Evolutionary conservation across 1,140 invertebrate species (phyloP).

Genomic region (Platorchestia sp.): DNA sequence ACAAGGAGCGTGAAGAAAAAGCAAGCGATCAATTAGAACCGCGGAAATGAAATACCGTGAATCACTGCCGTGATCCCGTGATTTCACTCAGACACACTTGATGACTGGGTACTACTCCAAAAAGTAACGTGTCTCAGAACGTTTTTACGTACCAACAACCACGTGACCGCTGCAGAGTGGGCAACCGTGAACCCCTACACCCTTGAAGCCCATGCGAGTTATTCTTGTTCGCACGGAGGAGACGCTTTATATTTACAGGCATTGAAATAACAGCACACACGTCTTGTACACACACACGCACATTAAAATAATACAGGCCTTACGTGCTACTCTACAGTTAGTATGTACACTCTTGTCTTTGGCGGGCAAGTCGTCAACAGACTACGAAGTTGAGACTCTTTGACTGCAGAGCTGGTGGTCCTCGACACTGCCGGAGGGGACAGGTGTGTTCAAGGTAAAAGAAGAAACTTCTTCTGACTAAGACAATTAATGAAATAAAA

Average conservation of each 20-base stretch:
- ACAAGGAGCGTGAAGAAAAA: not conserved
- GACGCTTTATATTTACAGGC: constrained; percentile 6
- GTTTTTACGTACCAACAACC: not conserved
- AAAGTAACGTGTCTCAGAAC: not conserved
- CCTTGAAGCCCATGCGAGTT: not conserved
- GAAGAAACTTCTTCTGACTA: not conserved
- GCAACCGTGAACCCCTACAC: not conserved
- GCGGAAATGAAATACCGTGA: not conserved
- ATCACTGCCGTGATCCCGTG: not conserved
- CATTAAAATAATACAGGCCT: constrained; percentile 20
- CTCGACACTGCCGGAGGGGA: not conserved
- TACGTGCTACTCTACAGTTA: constrained; percentile 11
- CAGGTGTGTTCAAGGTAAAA: not conserved
- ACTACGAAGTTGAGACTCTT: constrained; percentile 9
- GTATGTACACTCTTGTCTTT: constrained; percentile 45
- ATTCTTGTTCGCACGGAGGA: not conserved
- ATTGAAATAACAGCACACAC: constrained; percentile 5
- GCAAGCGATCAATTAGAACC: not conserved
- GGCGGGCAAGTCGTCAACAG: constrained; percentile 34
- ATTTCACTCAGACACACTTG: too few relatives aligned
- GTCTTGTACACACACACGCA: constrained; percentile 4
- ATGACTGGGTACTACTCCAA: too few relatives aligned
- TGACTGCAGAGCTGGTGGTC: not conserved
- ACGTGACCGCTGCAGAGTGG: not conserved
- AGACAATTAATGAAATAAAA: not conserved